Evolutionary conservation across 1,140 invertebrate genomes (phyloP), one percentile per base, ranked within the genome.

Genomic region (Acromyrmex charruanus): DNA sequence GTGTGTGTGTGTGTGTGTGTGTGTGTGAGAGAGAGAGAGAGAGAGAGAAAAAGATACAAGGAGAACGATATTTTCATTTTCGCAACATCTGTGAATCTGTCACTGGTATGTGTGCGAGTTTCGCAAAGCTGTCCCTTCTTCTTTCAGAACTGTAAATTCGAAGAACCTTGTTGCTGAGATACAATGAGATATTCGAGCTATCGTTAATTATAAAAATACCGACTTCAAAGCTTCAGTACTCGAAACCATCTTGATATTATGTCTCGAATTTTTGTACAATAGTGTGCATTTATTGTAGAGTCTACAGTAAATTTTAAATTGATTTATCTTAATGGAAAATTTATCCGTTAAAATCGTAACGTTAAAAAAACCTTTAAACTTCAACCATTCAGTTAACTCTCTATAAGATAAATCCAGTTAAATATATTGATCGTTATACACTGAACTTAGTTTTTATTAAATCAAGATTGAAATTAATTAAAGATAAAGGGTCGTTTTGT

Each of bases 1-100:
- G 39, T 9, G 72, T 65, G 81, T 9, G 39, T 9, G 39, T 9
- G 39, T 44, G 9, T 44, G 39, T 44, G 39, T 44, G 39, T 44
- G 39, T 44, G 72, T 65, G 72, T 31, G 31, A 4, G 31, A 31
- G 31, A 31, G 55, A 61, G 28, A 18, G 72, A 77, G 59, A 49
- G 39, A 61, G 55, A 74, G 39, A 85, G 44, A 58, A 7, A 58
- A 7, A 77, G 28, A 79, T 21, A 59, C 49, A 25, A 7, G 25
- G 44, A 39, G 58, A 44, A 88, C 58, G 85, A 85, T 68, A 86
- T 91, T 93, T 92, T 92, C 89, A 92, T 93, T 93, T 93, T 91
- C 90, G 61, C 77, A 61, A 87, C 87, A 88, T 90, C 89, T 87
- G 84, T 88, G 28, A 25, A 87, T 69, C 55, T 75, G 14, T 82